Percentiles rank a stretch among this genome's conserved stretches.
Evolutionary conservation across 2,888 invertebrate genomes (phyloP).

Genomic region (Campoplex nolae): DNA sequence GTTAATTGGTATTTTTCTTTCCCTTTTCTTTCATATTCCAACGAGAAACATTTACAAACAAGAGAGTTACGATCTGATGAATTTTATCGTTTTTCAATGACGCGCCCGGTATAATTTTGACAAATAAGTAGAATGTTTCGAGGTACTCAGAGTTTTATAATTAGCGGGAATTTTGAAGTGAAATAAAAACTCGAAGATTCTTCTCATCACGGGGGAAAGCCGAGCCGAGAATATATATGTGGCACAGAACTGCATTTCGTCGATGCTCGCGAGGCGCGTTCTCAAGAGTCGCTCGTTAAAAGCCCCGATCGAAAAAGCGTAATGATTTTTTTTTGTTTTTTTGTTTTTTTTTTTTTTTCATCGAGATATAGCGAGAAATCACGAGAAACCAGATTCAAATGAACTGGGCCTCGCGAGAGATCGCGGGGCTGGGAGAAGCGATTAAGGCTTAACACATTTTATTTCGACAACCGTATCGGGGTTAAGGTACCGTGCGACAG

Average conservation of each 20-base stretch:
- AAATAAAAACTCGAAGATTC: not conserved
- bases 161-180: not conserved
- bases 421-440: slow-evolving; percentile 27
- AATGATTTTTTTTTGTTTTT: not conserved
- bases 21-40: not conserved
- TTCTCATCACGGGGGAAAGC: not conserved
- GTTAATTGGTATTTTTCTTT: not conserved
- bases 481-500: slow-evolving; percentile 54
- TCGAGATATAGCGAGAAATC: slow-evolving; percentile 5
- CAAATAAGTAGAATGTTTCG: not conserved
- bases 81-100: not conserved
- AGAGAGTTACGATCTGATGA: not conserved
- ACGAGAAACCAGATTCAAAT: slow-evolving; percentile 34
- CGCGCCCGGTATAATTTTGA: not conserved
- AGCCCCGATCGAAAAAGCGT: not conserved
- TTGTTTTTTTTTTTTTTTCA: not conserved
- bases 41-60: not conserved
- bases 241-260: slow-evolving; percentile 19
- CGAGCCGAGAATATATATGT: not conserved
- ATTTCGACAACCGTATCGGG: slow-evolving; percentile 62
- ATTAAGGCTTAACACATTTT: slow-evolving; percentile 53
- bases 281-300: not conserved
- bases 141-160: not conserved
- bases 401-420: not conserved
- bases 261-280: not conserved